Base-by-base conservation (phyloP, 2,113 vertebrate genomes). In the Tympanuchus pallidicinctus region DNA sequence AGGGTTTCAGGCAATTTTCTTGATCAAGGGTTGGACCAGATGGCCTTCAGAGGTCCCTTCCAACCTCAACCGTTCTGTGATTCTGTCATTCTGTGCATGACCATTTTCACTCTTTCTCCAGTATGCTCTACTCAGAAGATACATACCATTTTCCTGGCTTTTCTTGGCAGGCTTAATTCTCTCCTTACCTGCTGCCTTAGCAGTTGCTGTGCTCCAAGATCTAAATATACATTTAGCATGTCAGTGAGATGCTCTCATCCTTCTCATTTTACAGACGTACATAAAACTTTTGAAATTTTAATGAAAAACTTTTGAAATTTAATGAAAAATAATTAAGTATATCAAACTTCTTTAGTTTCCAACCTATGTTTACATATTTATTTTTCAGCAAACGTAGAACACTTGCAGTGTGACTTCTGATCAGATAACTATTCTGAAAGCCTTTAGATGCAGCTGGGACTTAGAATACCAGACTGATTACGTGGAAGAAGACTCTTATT, bases 81-180 rank as follows among this genome's bases (percentile, higher is more conserved):
- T 61, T 61, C 34, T 20, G 34, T 61, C 8, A 36, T 61, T 61
- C 34, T 61, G 34, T 36, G 13, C 8, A 6, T 13, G 22, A 61
- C 59, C 24, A 36, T 22, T 61, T 81, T 86, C 24, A 59, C 5
- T 3, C 0, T 70, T 40, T 5, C 20, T 80, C 45, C 45, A 43
- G n/a, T 34, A 34, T 9, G 4, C 2, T 70, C 15, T 20, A 47
- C 24, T 86, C 5, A 78, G 38, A 42, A 88, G 66, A 32, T 11
- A 8, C 15, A 8, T 17, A 20, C 38, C 56, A 1, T 45, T 40
- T 38, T 38, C 38, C 38, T 77, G 11, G 6, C 19, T 38, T 32
- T 42, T 47, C 1, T 17, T 69, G 16, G 0, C 34, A 32, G 4
- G 4, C 6, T 78, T 66, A 50, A 11, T 3, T 1, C 36, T 88